A percentile compares a stretch with the other conserved stretches of the same genome.
Conservation (phyloP, 2,888 invertebrate species). For the Atethmia centrago region DNA sequence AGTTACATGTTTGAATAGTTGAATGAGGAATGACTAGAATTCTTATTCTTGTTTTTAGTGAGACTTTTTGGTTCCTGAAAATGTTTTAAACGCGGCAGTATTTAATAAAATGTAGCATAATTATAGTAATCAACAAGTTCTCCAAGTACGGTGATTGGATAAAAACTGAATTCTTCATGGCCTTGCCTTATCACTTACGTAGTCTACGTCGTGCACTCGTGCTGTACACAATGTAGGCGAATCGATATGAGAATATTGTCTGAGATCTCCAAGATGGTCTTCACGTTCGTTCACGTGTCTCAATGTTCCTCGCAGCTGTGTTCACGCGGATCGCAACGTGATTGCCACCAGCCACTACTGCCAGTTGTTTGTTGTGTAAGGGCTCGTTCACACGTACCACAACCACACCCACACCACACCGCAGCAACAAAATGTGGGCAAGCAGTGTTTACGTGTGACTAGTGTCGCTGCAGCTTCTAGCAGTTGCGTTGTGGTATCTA, state of each 20-base stretch:
- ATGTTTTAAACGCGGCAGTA: too few species aligned
- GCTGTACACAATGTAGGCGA: too few species aligned
- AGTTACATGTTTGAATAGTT: slow-evolving; percentile 17
- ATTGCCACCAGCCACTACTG: background rate
- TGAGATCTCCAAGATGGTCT: background rate
- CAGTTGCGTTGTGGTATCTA: background rate
- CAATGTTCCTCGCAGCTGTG: background rate
- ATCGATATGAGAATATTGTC: background rate
- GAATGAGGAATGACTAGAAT: background rate
- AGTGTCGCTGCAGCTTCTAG: background rate
- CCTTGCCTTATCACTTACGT: background rate
- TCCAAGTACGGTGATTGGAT: background rate
- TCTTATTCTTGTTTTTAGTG: background rate
- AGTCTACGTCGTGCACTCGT: background rate
- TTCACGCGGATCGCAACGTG: slow-evolving; percentile 16
- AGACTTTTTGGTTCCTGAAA: background rate
- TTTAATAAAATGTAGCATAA: too few species aligned
- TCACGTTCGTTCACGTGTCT: slow-evolving; percentile 11
- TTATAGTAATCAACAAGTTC: too few species aligned
- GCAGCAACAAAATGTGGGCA: background rate
- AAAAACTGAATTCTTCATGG: background rate
- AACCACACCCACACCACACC: background rate
- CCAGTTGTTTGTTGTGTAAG: background rate
- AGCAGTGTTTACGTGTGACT: background rate
- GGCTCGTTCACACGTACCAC: background rate